Base-by-base conservation (phyloP, 2,888 invertebrate genomes). In the Eretmocerus hayati region DNA sequence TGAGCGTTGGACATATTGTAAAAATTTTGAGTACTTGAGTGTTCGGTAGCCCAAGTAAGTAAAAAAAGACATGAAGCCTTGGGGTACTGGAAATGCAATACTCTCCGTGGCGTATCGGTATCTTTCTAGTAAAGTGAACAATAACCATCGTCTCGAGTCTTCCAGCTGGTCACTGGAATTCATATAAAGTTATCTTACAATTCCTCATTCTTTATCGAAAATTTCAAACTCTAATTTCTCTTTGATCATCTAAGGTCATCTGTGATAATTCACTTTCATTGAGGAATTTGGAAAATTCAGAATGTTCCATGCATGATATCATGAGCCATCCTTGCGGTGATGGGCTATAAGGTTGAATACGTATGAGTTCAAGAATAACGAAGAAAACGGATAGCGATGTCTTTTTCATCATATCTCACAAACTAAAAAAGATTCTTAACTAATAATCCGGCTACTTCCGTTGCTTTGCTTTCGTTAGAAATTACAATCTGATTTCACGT, bases 61-160 rank as follows among this genome's bases (percentile, higher is more conserved):
- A 69, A 91, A 88, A 75, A 90, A 92, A 4, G 91, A 89, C 16
- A 86, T 84, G 69, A 91, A 91, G 13, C 91, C 91, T 63, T 87
- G 85, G 11, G 91, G 90, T 56, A 90, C 72, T 0, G 87, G 87
- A 69, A 85, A 92, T 23, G 88, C 89, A 55, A 87, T 78, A 4
- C 83, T 82, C 63, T 88, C 87, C 16, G 84, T 79, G 1, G 90
- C 86, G 58, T 87, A 75, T 60, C 84, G 83, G 72, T 88, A 91
- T 59, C 90, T 81, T 70, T 92, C 91, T 56, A 91, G 72, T 22
- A 86, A 77, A 54, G 84, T 81, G 67, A 90, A 90, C 41, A 91
- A 71, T 19, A 87, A 77, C 66, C 79, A 79, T 51, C 84, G 81
- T 64, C 85, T 82, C 4, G 78, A 77, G 49, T 81, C 80, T 21